Percentiles rank a stretch among this genome's conserved stretches.
These are phyloP conservation scores for Chloroceryle aenea DNA, from an alignment of 2,113 vertebrate species.

Conservation along the genomic window DNA sequence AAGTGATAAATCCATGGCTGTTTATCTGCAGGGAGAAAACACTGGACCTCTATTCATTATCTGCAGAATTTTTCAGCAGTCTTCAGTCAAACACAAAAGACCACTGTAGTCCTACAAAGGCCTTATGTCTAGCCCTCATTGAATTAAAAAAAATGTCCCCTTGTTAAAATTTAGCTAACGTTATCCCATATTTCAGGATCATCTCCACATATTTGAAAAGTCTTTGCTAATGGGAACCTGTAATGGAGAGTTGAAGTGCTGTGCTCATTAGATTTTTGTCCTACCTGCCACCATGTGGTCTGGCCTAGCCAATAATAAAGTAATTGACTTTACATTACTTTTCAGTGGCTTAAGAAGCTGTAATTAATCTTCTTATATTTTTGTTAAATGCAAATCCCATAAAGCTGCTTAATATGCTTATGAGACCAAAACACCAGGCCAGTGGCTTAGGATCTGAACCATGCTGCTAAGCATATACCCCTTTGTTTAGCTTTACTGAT, in stretches of 20 bases:
- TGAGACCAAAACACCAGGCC: slow-evolving; percentile 18
- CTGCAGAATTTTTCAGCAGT: slow-evolving; percentile 18
- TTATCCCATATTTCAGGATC: neutral
- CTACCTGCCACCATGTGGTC: neutral
- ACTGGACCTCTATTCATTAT: slow-evolving; percentile 28
- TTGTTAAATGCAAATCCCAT: slow-evolving; percentile 46
- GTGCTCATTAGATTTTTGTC: neutral
- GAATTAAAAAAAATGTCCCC: neutral
- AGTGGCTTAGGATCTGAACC: neutral
- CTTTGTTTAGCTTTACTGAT: neutral
- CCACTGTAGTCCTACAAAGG: slow-evolving; percentile 3
- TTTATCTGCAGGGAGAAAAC: slow-evolving; percentile 33
- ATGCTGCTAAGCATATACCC: neutral
- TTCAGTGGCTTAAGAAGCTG: slow-evolving; percentile 22
- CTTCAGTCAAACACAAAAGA: neutral
- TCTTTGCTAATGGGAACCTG: neutral
- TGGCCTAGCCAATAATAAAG: neutral
- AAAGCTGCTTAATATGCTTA: slow-evolving; percentile 54
- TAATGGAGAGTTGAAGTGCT: neutral
- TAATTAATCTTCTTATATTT: slow-evolving; percentile 57
- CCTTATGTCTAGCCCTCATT: neutral
- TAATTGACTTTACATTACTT: slow-evolving; percentile 51
- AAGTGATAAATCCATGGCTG: slow-evolving; percentile 26
- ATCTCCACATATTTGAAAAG: slow-evolving; percentile 4
- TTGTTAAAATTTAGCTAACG: slow-evolving; percentile 20